Evolutionary conservation across 2,888 invertebrate genomes (phyloP), one percentile per base, ranked within the genome.

Genomic region (Rotaria socialis): DNA sequence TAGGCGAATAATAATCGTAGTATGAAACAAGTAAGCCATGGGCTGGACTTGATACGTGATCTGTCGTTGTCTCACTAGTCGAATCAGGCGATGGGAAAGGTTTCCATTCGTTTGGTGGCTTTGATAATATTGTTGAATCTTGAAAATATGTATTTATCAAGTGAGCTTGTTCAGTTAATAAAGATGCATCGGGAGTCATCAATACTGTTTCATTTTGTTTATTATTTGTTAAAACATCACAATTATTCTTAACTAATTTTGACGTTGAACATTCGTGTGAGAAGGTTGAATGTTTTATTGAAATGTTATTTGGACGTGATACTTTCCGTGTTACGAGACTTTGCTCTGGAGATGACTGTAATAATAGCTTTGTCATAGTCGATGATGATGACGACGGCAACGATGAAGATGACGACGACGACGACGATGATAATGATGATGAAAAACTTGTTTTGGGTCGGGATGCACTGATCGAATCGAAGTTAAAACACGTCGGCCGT

Each of bases 91-190:
- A 43, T 80, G 47, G 24, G 14, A 5, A 2, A 6, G 47, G 47
- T 47, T 47, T 11, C 0, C 80, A 47, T 22, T 47, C 10, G 11
- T 47, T 16, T 80, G n/a, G 47, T 27, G 67, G 35, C 14, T 80
- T 47, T 11, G 80, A 80, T 47, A 11, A 10, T 43, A 47, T 8
- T 67, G 35, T 16, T 43, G 43, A n/a, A 0, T 43, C 80, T 80
- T 80, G n/a, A 47, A 43, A 47, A 80, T 47, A 80, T 14, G 47
- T 47, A 80, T 80, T 80, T 47, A 80, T 80, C n/a, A 80, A 80
- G 47, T 47, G n/a, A 41, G 43, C 16, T 67, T 27, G 27, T 41
- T 67, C 67, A 16, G 6, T 67, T 35, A 19, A 19, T 27, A 35
- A 19, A 24, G 24, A 24, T 24, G 24, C 24, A 56, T 24, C 6